phyloP scores from a whole-genome alignment of 2,113 vertebrate genomes.

The Dinomys branickii region DNA sequence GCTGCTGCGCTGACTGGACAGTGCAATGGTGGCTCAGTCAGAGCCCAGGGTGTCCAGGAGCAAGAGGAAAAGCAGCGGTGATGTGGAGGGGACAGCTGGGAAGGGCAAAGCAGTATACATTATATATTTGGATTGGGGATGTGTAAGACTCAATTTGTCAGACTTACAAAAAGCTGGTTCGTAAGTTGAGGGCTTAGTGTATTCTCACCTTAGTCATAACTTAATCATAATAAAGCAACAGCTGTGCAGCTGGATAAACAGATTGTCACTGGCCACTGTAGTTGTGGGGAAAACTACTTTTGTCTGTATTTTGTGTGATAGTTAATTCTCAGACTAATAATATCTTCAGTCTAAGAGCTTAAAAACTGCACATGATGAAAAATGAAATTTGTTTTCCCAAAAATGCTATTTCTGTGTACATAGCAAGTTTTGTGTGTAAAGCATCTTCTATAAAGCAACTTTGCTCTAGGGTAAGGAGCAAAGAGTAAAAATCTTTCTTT shows the following conservation, averaged over 20 bases:
- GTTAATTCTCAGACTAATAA: neutral
- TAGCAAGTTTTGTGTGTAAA: neutral
- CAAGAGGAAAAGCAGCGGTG: neutral
- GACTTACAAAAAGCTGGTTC: neutral
- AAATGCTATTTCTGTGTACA: neutral
- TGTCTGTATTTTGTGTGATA: neutral
- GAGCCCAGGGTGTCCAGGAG: neutral
- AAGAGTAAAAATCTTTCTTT: neutral
- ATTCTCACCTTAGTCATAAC: neutral
- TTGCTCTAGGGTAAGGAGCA: neutral
- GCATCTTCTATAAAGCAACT: neutral
- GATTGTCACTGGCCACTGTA: neutral
- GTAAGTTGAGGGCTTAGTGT: neutral
- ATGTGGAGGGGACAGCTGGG: neutral
- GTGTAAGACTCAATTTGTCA: neutral
- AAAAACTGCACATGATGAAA: neutral
- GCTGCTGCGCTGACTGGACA: neutral
- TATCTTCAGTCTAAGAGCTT: neutral
- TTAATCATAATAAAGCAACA: neutral
- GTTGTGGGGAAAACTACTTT: neutral
- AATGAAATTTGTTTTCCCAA: slow-evolving; percentile 13
- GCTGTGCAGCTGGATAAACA: neutral
- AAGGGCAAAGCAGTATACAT: neutral
- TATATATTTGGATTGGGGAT: neutral
- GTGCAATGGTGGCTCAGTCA: neutral